Base-by-base conservation (phyloP, 2,797 vertebrate species). In the Mallotus villosus region DNA sequence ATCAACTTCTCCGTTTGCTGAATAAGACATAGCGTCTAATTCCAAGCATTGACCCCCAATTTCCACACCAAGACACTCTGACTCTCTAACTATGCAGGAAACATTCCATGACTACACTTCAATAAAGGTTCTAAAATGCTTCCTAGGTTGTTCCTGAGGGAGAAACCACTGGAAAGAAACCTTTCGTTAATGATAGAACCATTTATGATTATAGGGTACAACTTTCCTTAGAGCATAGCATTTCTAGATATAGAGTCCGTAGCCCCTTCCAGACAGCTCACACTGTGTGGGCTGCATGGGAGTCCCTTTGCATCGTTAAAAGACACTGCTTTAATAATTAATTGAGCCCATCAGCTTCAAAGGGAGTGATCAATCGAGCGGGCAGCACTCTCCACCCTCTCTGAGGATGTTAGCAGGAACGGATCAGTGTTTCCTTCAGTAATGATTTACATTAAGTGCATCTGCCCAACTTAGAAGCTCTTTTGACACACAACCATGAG, bases 321-420 rank as follows among this genome's bases (percentile, higher is more conserved):
- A 84, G 82, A 87, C 81, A 79, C 81, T 21, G 69, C 74, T 77
- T 92, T 80, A 90, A 93, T 91, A 90, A 92, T 93, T 88, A 84
- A 92, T 89, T 9, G 24, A 78, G 83, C 86, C 81, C 84, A 85
- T 88, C 86, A 72, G 74, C 86, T 85, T 90, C 84, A 87, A 86
- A 89, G 80, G 78, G 80, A 79, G 74, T 74, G 82, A 88, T 90
- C 87, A 80, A 87, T 91, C 73, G 79, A 88, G 74, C 64, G 49
- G 77, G 72, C 67, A 65, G 75, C 80, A 82, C 74, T 63, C 25
- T 71, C 16, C 59, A 58, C 9, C 49, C 3, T 77, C 82, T 75
- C 63, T 12, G 25, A 80, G 63, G 71, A 84, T 65, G 81, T 74
- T 76, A 57, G 62, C 75, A 78, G 79, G 67, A 68, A 78, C 82